Conservation (phyloP, 2,888 invertebrate species). For the Caenorhabditis sp. region DNA sequence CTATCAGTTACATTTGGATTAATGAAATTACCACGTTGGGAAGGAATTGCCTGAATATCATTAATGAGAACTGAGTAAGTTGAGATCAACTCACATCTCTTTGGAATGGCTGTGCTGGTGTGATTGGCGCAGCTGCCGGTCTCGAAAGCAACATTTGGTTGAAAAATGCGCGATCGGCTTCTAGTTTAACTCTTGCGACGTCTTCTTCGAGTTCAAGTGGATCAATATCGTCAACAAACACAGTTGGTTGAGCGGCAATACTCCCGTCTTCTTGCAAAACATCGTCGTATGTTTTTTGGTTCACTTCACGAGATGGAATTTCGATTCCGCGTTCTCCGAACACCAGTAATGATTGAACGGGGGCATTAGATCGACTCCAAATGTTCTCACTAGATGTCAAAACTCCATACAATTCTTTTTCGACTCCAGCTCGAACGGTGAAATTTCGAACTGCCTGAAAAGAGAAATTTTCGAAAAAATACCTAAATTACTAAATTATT, state of each 20-base stretch:
- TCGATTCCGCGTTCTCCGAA: conserved; percentile 30
- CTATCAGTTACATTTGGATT: conserved; percentile 34
- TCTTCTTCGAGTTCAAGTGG: conserved; percentile 38
- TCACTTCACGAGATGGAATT: conserved; percentile 11
- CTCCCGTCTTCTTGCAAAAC: conserved; percentile 23
- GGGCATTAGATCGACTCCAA: conserved; percentile 12
- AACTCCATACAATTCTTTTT: conserved; percentile 24
- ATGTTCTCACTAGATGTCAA: conserved; percentile 19
- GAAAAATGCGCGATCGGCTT: conserved; percentile 67
- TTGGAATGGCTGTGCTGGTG: conserved; percentile 27
- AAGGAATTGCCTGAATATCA: conserved; percentile 1
- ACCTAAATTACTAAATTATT: too few relatives aligned
- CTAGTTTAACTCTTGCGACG: conserved; percentile 52
- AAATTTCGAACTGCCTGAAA: conserved; percentile 18
- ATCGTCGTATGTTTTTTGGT: conserved; percentile 9
- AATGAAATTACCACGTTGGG: conserved; percentile 13
- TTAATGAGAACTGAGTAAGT: not conserved
- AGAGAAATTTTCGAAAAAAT: not conserved
- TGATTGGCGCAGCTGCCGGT: conserved; percentile 43
- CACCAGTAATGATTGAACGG: conserved; percentile 22
- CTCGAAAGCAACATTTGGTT: conserved; percentile 62
- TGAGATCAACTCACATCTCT: conserved; percentile 28
- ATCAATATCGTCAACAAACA: conserved; percentile 30
- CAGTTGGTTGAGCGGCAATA: conserved; percentile 11
- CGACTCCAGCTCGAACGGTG: conserved; percentile 25